phyloP scores from a whole-genome alignment of 2,797 vertebrate genomes.

The Gallinago solitaria region DNA sequence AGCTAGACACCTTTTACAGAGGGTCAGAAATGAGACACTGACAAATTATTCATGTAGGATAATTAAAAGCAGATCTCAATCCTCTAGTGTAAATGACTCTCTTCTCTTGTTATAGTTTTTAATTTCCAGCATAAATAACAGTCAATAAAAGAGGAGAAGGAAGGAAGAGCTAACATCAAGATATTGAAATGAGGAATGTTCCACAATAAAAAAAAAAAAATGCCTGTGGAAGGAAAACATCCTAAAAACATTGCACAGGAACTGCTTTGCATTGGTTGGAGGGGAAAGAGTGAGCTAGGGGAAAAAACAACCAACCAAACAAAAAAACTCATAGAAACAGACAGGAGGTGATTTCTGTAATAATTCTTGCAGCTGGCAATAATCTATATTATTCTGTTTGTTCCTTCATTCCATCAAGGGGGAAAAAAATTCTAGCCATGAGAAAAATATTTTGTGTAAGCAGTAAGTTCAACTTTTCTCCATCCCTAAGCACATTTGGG shows the following conservation, averaged over 20 bases:
- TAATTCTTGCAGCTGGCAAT: not conserved
- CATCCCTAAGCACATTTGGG: not conserved
- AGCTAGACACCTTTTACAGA: not conserved
- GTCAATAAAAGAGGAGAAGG: not conserved
- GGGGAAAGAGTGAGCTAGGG: rapidly evolving
- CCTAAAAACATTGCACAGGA: rapidly evolving
- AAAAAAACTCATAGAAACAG: not conserved
- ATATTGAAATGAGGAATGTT: not conserved
- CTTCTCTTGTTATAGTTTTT: not conserved
- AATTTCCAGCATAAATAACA: not conserved
- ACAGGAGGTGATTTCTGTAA: not conserved
- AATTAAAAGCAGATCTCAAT: not conserved
- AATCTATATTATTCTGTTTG: not conserved
- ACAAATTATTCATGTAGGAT: not conserved
- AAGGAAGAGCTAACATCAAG: not conserved
- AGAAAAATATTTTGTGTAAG: not conserved
- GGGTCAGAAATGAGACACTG: not conserved
- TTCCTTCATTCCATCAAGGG: not conserved
- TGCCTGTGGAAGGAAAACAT: not conserved
- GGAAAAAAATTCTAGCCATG: not conserved
- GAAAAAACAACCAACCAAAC: not conserved
- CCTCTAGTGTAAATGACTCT: not conserved
- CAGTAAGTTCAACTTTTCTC: not conserved
- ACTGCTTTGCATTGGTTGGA: not conserved
- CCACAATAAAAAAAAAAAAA: not conserved